Base-by-base conservation (phyloP, 2,113 vertebrate genomes). In the Ammospiza nelsoni region DNA sequence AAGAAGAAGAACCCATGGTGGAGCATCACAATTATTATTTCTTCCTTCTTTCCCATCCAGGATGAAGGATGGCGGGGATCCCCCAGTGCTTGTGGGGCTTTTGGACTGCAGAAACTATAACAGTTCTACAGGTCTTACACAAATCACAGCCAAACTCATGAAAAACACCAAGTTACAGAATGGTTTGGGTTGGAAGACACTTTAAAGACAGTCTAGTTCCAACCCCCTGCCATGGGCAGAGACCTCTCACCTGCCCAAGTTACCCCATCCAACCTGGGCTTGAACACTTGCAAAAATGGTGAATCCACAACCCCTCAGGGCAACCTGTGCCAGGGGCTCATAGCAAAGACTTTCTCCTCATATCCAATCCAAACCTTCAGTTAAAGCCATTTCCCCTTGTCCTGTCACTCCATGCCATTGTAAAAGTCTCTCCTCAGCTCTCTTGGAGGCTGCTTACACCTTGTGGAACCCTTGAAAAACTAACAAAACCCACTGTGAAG, bases 121-220 rank as follows among this genome's bases (percentile, higher is more conserved):
- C 8, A 35, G 1, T 4, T 8, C 6, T 68, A 13, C 57, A 81
- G 6, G 11, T 11, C 11, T 73, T 22, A 17, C 21, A 22, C 14
- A 13, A 58, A 8, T 2, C 24, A 24, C 0, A 0, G 29, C 19
- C 33, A 65, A 48, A 43, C 0, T 1, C 29, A 27, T 4, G 9
- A 2, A 7, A 29, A 68, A 33, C 12, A 24, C 2, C 4, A 31
- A 54, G 9, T 22, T 31, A 62, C 21, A 37, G 79, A 8, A 27
- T 28, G 15, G 29, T 15, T 62, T 55, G 71, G 12, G 21, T 43
- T 49, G 49, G 41, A 71, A 84, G 14, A 31, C 9, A 35, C 55
- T 6, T 74, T 39, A 33, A 67, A 43, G 37, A 6, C 4, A 31
- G 19, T 8, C 37, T 5, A 2, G 6, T n/a, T 46, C 52, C 59